Percentiles rank a stretch among this genome's conserved stretches.
phyloP scores from a whole-genome alignment of 2,113 vertebrate species.

The Brachionichthys hirsutus region DNA sequence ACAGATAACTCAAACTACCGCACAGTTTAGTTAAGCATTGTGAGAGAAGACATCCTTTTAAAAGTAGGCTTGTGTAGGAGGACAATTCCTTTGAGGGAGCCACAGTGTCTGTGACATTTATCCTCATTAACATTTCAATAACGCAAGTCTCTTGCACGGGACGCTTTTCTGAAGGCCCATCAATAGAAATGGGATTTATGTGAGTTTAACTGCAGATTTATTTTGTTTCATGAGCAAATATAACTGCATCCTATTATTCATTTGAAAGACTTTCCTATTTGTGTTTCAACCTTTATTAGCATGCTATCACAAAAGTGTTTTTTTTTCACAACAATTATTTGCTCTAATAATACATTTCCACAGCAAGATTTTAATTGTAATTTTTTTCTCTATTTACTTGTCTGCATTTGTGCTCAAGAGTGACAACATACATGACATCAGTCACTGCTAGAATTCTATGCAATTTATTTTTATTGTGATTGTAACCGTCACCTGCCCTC shows the following conservation, averaged over 20 bases:
- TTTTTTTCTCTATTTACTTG: no score
- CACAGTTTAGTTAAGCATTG: conserved; percentile 49
- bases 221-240: conserved; percentile 38
- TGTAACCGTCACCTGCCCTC: no score
- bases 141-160: conserved; percentile 42
- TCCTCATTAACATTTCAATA: conserved; percentile 71
- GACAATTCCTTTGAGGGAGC: conserved; percentile 41
- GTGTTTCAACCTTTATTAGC: conserved; percentile 32
- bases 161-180: conserved; percentile 47
- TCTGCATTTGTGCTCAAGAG: no score
- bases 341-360: no score
- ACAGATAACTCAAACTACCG: conserved; percentile 39
- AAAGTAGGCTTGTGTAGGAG: conserved; percentile 20
- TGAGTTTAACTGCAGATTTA: conserved; percentile 32
- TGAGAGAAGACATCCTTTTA: conserved; percentile 49
- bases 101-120: conserved; percentile 56
- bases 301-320: conserved; percentile 1
- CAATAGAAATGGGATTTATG: conserved; percentile 58
- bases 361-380: no score
- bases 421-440: no score
- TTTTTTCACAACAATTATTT: not conserved
- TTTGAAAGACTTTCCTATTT: conserved; percentile 28
- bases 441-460: no score
- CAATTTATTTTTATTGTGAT: conserved; percentile 13
- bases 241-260: conserved; percentile 35